phyloP scores from a whole-genome alignment of 2,797 vertebrate species.

The Perodicticus potto region DNA sequence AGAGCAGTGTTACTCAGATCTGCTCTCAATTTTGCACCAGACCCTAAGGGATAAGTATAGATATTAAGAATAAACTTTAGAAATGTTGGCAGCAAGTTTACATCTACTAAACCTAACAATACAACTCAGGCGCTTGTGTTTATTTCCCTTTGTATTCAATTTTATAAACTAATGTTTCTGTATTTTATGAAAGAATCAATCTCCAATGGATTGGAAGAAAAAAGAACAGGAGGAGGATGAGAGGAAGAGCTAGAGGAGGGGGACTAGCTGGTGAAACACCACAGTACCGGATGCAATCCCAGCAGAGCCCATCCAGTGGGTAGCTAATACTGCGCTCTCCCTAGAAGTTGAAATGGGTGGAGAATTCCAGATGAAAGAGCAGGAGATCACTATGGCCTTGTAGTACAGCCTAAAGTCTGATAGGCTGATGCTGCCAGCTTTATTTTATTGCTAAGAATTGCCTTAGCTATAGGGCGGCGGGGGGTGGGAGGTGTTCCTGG shows the following conservation, averaged over 20 bases:
- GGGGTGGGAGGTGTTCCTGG: too few species aligned
- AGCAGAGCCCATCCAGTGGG: neutral
- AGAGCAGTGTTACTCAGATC: neutral
- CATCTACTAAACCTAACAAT: neutral
- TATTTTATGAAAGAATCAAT: neutral
- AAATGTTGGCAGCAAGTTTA: neutral
- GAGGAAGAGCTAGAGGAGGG: neutral
- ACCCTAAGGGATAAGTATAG: neutral
- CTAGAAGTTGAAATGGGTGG: neutral
- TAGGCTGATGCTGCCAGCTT: too few species aligned
- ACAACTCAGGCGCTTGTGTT: neutral
- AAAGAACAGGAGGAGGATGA: neutral
- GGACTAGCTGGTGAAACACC: neutral
- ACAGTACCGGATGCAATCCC: rapidly evolving
- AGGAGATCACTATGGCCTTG: too few species aligned
- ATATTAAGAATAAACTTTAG: neutral
- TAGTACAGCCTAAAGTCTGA: too few species aligned
- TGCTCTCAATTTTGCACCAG: neutral
- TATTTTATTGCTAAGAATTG: too few species aligned
- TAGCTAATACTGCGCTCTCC: neutral
- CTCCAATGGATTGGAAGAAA: neutral
- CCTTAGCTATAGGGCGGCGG: too few species aligned
- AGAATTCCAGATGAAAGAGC: neutral
- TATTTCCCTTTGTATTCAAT: neutral
- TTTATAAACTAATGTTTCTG: neutral